Percentiles rank a stretch among this genome's conserved stretches.
These are phyloP conservation scores for Notiomystis cincta DNA, from an alignment of 2,113 vertebrate species.

Conservation along the genomic window DNA sequence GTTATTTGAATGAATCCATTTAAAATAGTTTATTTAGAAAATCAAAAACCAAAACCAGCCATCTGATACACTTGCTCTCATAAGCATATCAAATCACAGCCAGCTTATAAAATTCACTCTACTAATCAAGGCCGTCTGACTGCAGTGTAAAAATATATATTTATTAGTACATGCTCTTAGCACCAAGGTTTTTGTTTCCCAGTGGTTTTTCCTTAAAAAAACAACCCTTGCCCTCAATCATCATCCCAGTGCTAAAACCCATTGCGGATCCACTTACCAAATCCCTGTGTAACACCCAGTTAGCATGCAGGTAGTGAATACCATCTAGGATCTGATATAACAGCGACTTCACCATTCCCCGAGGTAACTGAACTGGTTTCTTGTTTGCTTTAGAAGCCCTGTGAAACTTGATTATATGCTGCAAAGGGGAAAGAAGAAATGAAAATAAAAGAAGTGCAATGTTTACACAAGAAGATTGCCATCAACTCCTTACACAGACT, in stretches of 20 bases:
- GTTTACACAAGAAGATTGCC: background rate
- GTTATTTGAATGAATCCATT: background rate
- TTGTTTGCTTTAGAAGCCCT: slow-evolving; percentile 99
- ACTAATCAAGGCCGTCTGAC: background rate
- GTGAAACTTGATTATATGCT: slow-evolving; percentile 99
- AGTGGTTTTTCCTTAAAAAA: background rate
- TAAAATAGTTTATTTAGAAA: background rate
- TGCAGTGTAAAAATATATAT: background rate
- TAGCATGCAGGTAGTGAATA: slow-evolving; percentile 99
- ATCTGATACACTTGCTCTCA: background rate
- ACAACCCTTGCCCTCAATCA: background rate
- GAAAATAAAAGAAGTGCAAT: background rate
- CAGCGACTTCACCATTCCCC: slow-evolving; percentile 98
- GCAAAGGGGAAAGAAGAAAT: slow-evolving; percentile 69
- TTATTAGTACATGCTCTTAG: background rate
- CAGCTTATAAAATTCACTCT: background rate
- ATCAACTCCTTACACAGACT: background rate
- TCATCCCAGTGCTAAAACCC: slow-evolving; percentile 38
- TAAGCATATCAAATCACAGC: background rate
- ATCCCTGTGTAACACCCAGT: slow-evolving; percentile 99
- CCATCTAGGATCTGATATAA: slow-evolving; percentile 99
- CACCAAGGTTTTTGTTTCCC: background rate
- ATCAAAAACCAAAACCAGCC: background rate
- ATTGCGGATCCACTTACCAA: slow-evolving; percentile 83
- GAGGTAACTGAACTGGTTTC: slow-evolving; percentile 98